phyloP scores from a whole-genome alignment of 2,888 invertebrate species.

The Omphaloscelis lunosa region DNA sequence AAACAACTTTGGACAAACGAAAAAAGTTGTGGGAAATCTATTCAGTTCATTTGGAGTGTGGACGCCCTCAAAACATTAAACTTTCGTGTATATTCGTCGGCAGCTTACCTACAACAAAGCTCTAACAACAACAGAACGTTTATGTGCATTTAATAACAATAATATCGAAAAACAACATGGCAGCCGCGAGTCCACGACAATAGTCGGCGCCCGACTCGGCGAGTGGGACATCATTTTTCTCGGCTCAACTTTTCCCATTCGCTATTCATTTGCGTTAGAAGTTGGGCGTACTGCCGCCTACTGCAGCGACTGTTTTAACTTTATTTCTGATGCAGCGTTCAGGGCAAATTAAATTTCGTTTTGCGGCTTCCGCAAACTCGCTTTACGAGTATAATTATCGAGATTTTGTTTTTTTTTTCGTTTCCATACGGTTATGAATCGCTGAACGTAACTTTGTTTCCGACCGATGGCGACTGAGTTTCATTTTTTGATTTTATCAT shows the following conservation, averaged over 20 bases:
- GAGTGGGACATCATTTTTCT: conserved; percentile 90
- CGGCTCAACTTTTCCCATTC: conserved; percentile 90
- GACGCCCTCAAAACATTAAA: conserved; percentile 58
- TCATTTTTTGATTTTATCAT: conserved; percentile 66
- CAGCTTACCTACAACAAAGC: conserved; percentile 63
- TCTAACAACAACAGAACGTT: conserved; percentile 73
- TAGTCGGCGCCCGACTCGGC: conserved; percentile 77
- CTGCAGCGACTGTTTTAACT: conserved; percentile 90
- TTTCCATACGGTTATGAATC: conserved; percentile 82
- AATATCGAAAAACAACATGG: conserved; percentile 82
- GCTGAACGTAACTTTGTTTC: conserved; percentile 79
- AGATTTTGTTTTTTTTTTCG: conserved; percentile 75
- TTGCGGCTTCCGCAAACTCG: conserved; percentile 90
- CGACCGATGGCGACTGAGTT: conserved; percentile 70
- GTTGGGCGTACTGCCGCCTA: conserved; percentile 87
- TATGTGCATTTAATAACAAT: conserved; percentile 85
- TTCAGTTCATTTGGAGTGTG: conserved; percentile 55
- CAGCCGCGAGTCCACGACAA: conserved; percentile 79
- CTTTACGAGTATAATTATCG: conserved; percentile 88
- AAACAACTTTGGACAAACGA: conserved; percentile 50
- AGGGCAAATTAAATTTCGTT: conserved; percentile 91
- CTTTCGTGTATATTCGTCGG: conserved; percentile 47
- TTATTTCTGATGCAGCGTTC: conserved; percentile 91
- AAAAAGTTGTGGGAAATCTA: conserved; percentile 53
- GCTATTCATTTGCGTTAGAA: conserved; percentile 91